Evolutionary conservation across 2,888 invertebrate genomes (phyloP).

Genomic region (Erannis defoliaria): DNA sequence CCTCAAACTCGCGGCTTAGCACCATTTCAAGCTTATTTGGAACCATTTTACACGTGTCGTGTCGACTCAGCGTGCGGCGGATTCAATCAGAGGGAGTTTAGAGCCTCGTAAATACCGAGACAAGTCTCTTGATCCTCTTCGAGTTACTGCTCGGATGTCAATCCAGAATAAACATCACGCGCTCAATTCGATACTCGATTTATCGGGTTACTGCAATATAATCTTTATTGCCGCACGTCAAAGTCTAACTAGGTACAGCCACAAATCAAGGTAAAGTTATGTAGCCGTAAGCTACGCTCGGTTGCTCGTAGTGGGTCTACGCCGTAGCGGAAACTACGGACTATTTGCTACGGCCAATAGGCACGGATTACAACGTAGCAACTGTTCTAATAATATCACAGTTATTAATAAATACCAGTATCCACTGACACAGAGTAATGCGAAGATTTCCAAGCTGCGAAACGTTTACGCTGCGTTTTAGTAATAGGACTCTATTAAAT

Average conservation of each 20-base stretch:
- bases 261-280: slow-evolving; percentile 23
- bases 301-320: slow-evolving; percentile 18
- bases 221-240: slow-evolving; percentile 4
- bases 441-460: too few relatives aligned
- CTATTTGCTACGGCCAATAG: slow-evolving; percentile 22
- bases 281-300: slow-evolving; percentile 4
- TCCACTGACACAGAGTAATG: too few relatives aligned
- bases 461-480: too few relatives aligned
- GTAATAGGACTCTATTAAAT: too few relatives aligned
- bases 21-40: neutral
- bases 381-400: too few relatives aligned
- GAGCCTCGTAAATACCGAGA: slow-evolving; percentile 10
- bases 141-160: slow-evolving; percentile 9
- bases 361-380: slow-evolving; percentile 14
- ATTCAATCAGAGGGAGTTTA: slow-evolving; percentile 1
- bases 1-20: neutral
- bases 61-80: neutral
- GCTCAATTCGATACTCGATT: slow-evolving; percentile 20
- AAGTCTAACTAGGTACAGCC: neutral
- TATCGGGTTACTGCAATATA: slow-evolving; percentile 9
- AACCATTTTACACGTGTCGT: neutral
- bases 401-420: too few relatives aligned
- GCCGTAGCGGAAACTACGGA: slow-evolving; percentile 18
- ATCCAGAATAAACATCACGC: slow-evolving; percentile 17
- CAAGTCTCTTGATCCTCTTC: neutral